Evolutionary conservation across 1,140 invertebrate species (phyloP), one percentile per base, ranked within the genome.

Genomic region (Batillaria attramentaria): DNA sequence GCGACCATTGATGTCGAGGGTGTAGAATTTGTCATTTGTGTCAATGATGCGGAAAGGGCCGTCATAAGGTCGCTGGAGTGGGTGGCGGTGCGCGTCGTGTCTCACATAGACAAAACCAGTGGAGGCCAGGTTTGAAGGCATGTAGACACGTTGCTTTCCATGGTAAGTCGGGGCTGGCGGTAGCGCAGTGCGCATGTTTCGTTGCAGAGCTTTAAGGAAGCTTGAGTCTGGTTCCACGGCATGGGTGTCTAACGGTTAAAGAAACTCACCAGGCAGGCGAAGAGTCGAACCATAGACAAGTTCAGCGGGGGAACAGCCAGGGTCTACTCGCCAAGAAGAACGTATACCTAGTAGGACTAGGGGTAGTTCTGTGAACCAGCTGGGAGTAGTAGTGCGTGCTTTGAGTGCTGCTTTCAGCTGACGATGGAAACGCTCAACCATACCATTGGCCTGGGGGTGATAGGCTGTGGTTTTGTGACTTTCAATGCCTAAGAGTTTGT

Each of bases 351-450:
- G 37, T 8, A 80, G 75, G 33, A 77, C 75, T 24, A 74, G 10
- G 3, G 74, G 79, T 43, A 76, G 57, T 35, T 57, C 37, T 35
- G 33, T 42, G 35, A 54, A 3, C 66, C 65, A 72, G 35, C 72
- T 43, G 20, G 66, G 60, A 60, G 0, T 33, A 33, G 43, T 13
- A 24, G 50, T 33, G 24, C 66, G 50, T 57, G 74, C 37, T 20
- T 46, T 68, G 31, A 80, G 74, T 10, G 74, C 50, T 70, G 66
- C 35, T 41, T 80, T 80, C 37, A 80, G 50, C 28, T 57, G 28
- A 2, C 68, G 73, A 77, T 77, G 79, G 43, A 80, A 80, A 31
- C 79, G 57, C 62, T 80, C 79, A n/a, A 80, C 68, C 79, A 80
- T 62, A 18, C 65, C 68, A 42, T 80, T 80, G 10, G 66, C 31